These are phyloP conservation scores for Rachycentron canadum DNA, from an alignment of 2,797 vertebrate species.

Conservation along the genomic window DNA sequence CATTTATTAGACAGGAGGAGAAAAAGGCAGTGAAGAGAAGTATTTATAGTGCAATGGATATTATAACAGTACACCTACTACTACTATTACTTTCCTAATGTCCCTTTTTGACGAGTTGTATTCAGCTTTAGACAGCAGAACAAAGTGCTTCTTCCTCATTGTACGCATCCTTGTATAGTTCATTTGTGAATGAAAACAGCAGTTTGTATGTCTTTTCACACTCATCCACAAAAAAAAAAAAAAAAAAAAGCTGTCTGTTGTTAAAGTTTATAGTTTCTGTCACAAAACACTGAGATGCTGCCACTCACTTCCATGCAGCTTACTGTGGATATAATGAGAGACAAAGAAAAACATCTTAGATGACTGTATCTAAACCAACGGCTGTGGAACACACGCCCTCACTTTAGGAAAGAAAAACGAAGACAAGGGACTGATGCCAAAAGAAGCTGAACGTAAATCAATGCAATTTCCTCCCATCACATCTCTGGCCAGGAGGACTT, in stretches of 20 bases:
- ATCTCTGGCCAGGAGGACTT: constrained; percentile 72
- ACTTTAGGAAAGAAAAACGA: constrained; percentile 64
- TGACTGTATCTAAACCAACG: constrained; percentile 62
- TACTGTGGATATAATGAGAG: constrained; percentile 56
- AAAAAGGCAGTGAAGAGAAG: background rate
- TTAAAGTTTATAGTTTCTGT: constrained; percentile 25
- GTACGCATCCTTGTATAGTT: background rate
- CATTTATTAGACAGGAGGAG: background rate
- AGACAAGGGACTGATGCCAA: constrained; percentile 66
- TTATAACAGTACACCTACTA: constrained; percentile 5
- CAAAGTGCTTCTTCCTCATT: background rate
- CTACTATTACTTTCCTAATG: background rate
- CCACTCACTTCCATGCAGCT: constrained; percentile 60
- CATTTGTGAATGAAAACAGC: constrained; percentile 20
- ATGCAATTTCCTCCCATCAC: constrained; percentile 78
- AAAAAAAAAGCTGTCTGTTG: constrained; percentile 8
- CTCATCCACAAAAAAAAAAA: background rate
- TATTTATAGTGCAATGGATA: background rate
- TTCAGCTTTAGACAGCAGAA: background rate
- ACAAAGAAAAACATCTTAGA: constrained; percentile 66
- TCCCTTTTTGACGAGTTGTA: constrained; percentile 1
- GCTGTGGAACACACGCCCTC: constrained; percentile 66
- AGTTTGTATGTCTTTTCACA: constrained; percentile 9
- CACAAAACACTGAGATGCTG: constrained; percentile 35
- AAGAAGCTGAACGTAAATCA: constrained; percentile 80